Base-by-base conservation (phyloP, 2,797 vertebrate species). In the Rhyacichthys aspro region DNA sequence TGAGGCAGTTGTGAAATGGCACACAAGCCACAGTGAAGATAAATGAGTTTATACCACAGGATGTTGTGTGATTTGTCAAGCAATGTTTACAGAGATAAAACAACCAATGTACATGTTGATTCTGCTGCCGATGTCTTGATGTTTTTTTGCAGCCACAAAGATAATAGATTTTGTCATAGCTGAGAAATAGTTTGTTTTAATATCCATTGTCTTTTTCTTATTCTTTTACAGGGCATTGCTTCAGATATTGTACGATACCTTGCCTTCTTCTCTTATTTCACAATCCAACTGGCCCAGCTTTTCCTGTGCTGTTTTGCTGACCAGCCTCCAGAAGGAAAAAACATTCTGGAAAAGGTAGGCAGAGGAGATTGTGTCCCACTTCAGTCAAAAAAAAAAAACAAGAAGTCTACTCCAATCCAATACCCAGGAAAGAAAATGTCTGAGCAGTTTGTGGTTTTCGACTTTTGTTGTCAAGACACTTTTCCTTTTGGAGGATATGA, bases 281-380 rank as follows among this genome's bases (percentile, higher is more conserved):
- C 74, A 14, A 90, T 98, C 74, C 93, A 96, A 59, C 70, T 93
- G 75, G 91, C 84, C 10, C 92, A 98, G 75, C 91, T 97, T 7
- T 88, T 94, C 66, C 84, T 98, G 41, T 95, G 94, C 81, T 97
- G 95, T 86, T 92, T 96, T 55, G 91, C 91, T 17, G 96, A 98
- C 81, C 89, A 77, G 7, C 85, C 93, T 18, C 94, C 95, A 17
- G 94, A 92, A 75, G 91, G 91, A 5, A 90, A 94, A 89, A 81
- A 63, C 1, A 6, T 74, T 60, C 81, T 52, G 41, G 85, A 69
- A 50, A 78, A 93, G 82, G 96, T 98, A 92, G 77, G 93, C 59
- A 67, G 55, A 50, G 11, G 32, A 57, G 63, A 82, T 79, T 78
- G 69, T 43, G n/a, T 79, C 56, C 79, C 72, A 47, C 81, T 83